Conservation (phyloP, 2,888 invertebrate genomes). For the Troides helena region DNA sequence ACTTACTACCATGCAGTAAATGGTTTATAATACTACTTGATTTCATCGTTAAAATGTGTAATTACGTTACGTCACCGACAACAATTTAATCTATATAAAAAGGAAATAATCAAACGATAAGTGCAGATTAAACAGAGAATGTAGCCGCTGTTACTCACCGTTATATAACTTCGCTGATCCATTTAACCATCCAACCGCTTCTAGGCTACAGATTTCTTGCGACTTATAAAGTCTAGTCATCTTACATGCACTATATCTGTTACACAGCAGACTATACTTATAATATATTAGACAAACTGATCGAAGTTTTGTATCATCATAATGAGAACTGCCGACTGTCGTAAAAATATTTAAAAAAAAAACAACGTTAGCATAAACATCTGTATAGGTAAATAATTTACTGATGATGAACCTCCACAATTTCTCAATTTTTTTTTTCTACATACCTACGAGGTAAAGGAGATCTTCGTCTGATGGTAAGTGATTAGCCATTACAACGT, state of each 20-base stretch:
- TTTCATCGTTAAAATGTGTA: not conserved
- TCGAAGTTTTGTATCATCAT: too few relatives aligned
- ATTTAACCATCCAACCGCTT: slow-evolving; percentile 16
- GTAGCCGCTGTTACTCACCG: slow-evolving; percentile 8
- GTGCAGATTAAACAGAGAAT: slow-evolving; percentile 10
- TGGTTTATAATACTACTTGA: too few relatives aligned
- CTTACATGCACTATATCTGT: not conserved
- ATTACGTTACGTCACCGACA: not conserved
- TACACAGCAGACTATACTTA: not conserved
- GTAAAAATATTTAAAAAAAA: too few relatives aligned
- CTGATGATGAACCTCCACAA: too few relatives aligned
- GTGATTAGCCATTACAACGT: too few relatives aligned
- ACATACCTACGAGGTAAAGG: too few relatives aligned
- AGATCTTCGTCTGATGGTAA: too few relatives aligned
- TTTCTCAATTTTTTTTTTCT: too few relatives aligned
- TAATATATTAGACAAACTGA: not conserved
- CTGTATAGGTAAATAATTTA: too few relatives aligned
- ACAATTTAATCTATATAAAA: not conserved
- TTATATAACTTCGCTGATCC: slow-evolving; percentile 18
- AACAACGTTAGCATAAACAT: too few relatives aligned
- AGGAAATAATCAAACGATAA: not conserved
- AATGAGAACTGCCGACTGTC: too few relatives aligned
- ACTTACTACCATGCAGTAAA: too few relatives aligned
- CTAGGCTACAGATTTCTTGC: slow-evolving; percentile 3
- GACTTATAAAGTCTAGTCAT: not conserved